phyloP scores from a whole-genome alignment of 2,797 vertebrate genomes.

The Poecilia picta region DNA sequence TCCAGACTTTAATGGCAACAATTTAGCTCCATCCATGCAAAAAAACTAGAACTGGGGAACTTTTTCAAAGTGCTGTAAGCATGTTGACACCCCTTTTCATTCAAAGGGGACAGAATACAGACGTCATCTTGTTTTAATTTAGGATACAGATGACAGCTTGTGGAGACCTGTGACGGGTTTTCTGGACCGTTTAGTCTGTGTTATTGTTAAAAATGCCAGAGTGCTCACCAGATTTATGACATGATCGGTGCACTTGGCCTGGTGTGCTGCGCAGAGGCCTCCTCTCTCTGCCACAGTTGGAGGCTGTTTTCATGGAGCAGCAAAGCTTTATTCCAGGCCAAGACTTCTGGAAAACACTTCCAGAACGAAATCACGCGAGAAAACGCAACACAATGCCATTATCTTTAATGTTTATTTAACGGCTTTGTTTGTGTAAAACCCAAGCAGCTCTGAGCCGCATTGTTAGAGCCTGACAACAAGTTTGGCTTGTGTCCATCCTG shows the following conservation, averaged over 20 bases:
- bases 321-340: slow-evolving; percentile 31
- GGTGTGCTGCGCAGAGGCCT: slow-evolving; percentile 67
- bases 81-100: background rate
- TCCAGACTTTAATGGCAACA: too few relatives aligned
- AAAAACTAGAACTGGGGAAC: background rate
- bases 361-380: slow-evolving; percentile 58
- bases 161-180: background rate
- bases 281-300: slow-evolving; percentile 54
- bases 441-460: slow-evolving; percentile 14
- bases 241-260: slow-evolving; percentile 52
- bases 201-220: background rate
- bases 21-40: background rate
- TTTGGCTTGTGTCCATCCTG: slow-evolving; percentile 51
- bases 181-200: background rate
- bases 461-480: slow-evolving; percentile 43
- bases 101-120: too few relatives aligned
- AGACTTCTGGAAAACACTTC: slow-evolving; percentile 43
- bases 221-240: slow-evolving; percentile 26
- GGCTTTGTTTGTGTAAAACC: slow-evolving; percentile 15
- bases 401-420: slow-evolving; percentile 30
- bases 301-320: slow-evolving; percentile 26
- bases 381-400: slow-evolving; percentile 51
- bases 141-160: background rate
- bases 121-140: background rate
- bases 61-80: background rate